Percentiles rank a stretch among this genome's conserved stretches.
Evolutionary conservation across 1,140 invertebrate genomes (phyloP).

Genomic region (Drosophila lacertosa): DNA sequence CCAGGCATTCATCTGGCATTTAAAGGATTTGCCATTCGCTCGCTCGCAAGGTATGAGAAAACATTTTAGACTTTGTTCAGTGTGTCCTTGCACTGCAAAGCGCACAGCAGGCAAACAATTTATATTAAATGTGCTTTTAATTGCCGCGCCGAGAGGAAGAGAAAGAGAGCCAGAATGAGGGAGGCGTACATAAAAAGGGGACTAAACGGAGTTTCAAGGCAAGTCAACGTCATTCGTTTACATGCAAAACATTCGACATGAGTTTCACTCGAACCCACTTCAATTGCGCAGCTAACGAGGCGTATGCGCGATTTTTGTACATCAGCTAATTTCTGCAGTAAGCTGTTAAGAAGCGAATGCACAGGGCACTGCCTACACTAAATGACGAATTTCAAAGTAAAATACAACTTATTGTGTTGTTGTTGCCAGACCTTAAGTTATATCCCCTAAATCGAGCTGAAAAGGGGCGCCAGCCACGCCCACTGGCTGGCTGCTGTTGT

Average conservation of each 20-base stretch:
- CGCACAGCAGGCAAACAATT: slow-evolving; percentile 54
- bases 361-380: neutral
- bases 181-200: neutral
- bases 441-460: slow-evolving; percentile 22
- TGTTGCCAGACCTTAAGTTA: slow-evolving; percentile 32
- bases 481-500: too few relatives aligned
- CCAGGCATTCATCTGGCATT: slow-evolving; percentile 15
- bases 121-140: slow-evolving; percentile 70
- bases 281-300: slow-evolving; percentile 21
- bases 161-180: too few relatives aligned
- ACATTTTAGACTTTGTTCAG: slow-evolving; percentile 27
- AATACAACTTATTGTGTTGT: slow-evolving; percentile 25
- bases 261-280: neutral
- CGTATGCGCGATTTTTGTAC: slow-evolving; percentile 46
- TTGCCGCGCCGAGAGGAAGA: slow-evolving; percentile 37
- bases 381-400: slow-evolving; percentile 66
- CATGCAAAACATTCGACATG: slow-evolving; percentile 12
- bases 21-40: slow-evolving; percentile 10
- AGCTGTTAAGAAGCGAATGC: neutral
- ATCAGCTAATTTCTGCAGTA: slow-evolving; percentile 53
- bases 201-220: slow-evolving; percentile 31
- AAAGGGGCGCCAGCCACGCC: neutral
- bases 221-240: slow-evolving; percentile 45
- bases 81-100: slow-evolving; percentile 43
- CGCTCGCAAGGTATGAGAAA: slow-evolving; percentile 7